Base-by-base conservation (phyloP, 2,113 vertebrate species). In the Polyodon spathula region DNA sequence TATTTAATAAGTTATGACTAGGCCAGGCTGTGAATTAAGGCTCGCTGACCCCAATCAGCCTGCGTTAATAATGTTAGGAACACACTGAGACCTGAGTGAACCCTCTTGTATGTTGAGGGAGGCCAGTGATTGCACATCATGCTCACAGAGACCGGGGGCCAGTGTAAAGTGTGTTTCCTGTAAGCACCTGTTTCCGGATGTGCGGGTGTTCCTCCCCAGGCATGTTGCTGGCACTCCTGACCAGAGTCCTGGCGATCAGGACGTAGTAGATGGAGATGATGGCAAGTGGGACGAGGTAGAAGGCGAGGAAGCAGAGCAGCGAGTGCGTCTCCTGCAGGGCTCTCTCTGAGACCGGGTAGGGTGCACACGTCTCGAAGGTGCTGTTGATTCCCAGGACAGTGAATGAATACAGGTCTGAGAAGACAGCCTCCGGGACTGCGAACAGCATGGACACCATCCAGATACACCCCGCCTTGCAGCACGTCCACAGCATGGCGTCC, bases 251-350 rank as follows among this genome's bases (percentile, higher is more conserved):
- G 59, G 88, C 88, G 0, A 89, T 90, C 61, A 89, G 74, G 68
- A 83, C 85, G 56, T 90, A 90, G 68, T 89, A 90, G 65, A 84
- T 80, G 51, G 86, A 90, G 68, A 88, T 89, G 63, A 89, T 76
- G 2, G 73, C 74, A 9, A 90, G 75, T 2, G 88, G 88, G 37
- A 88, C 73, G 9, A 88, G 79, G 53, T 89, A 90, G 70, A 89
- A 89, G 56, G 88, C 81, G 15, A 89, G 72, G 74, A 90, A 89
- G 68, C 81, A 86, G 64, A 85, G 58, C 61, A 88, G 65, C 59
- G 88, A 87, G 59, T 90, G 88, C 56, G 70, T 78, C 77, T 88
- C 84, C 68, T 86, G 86, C 63, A 87, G 57, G 39, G 78, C 70
- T 63, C 73, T 84, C 68, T 87, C 84, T 41, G 88, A 84, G 8